Base-by-base conservation (phyloP, 92 coral and sea anemone species). In the Phenganax stokvisi region DNA sequence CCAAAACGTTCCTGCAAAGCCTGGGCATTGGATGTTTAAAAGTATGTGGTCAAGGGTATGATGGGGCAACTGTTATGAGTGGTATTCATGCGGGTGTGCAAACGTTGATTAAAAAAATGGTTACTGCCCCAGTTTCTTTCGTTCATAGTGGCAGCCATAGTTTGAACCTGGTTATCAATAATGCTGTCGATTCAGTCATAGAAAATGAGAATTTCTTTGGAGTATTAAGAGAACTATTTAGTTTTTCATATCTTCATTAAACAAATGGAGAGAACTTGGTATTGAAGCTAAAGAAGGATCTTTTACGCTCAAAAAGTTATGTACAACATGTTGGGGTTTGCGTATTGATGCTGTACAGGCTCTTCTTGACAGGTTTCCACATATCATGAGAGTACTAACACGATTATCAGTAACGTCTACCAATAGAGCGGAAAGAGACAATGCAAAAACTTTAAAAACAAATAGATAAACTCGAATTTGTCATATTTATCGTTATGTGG, bases 21-120 rank as follows among this genome's bases (percentile, higher is more conserved):
- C 0, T 73, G 47, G 77, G 77, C 56, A 47, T 73, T 73, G 28
- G 51, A 37, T 54, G 25, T n/a, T 54, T 30, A 75, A 75, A 75
- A 56, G 16, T 75, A 75, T 65, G 59, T 25, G 80, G 80, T 12
- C 80, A 75, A 75, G 80, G 63, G 10, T 75, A 75, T 56, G 80
- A 75, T 30, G 80, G 80, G 2, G 80, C 80, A 75, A 75, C 65
- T 51, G 80, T 75, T 6, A 75, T 75, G 80, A 75, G 80, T 56
- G 80, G 80, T 75, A 56, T 75, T 54, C 80, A 75, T 29, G 64
- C 51, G 2, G 66, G 80, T 51, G 80, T 75, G 64, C 80, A 75
- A 56, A 75, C 61, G 80, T 6, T 75, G 66, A 75, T 75, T 54
- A 75, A 56, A 75, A 56, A 30, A 54, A 54, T 75, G 61, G 37